phyloP scores from a whole-genome alignment of 2,888 invertebrate genomes.

The Timema cristinae region DNA sequence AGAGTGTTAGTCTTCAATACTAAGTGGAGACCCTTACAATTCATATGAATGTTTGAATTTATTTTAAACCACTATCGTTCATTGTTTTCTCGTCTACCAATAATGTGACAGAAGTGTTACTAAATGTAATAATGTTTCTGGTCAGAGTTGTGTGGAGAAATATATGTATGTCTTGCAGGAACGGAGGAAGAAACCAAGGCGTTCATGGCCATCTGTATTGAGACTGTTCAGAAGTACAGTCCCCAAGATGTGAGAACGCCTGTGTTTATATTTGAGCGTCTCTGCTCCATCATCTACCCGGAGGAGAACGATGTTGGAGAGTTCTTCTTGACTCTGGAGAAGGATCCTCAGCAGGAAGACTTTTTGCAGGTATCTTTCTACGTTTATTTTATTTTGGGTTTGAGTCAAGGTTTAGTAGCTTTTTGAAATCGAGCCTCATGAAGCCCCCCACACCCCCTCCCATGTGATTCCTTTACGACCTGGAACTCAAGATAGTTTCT shows the following conservation, averaged over 20 bases:
- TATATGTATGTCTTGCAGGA: constrained; percentile 48
- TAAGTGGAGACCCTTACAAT: too few species aligned
- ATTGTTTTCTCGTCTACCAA: too few species aligned
- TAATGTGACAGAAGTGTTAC: too few species aligned
- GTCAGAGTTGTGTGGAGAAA: too few species aligned
- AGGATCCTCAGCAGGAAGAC: constrained; percentile 98
- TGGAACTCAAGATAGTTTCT: too few species aligned
- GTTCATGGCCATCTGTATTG: constrained; percentile 96
- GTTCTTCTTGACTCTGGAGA: constrained; percentile 93
- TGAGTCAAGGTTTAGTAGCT: neutral
- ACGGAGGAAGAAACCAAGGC: constrained; percentile 94
- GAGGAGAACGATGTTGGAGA: constrained; percentile 97
- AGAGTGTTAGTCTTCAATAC: too few species aligned
- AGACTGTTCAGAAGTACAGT: constrained; percentile 89
- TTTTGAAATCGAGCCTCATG: too few species aligned
- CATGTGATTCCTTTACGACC: too few species aligned
- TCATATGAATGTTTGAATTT: too few species aligned
- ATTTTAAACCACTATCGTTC: too few species aligned
- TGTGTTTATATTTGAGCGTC: constrained; percentile 94
- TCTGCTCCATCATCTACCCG: constrained; percentile 95
- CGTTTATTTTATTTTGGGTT: neutral
- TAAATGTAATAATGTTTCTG: too few species aligned
- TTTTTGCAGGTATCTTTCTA: constrained; percentile 69
- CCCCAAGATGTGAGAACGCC: constrained; percentile 92
- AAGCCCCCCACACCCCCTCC: too few species aligned